A percentile compares a stretch with the other conserved stretches of the same genome.
Evolutionary conservation across 2,888 invertebrate genomes (phyloP).

Genomic region (Synanthedon tipuliformis): DNA sequence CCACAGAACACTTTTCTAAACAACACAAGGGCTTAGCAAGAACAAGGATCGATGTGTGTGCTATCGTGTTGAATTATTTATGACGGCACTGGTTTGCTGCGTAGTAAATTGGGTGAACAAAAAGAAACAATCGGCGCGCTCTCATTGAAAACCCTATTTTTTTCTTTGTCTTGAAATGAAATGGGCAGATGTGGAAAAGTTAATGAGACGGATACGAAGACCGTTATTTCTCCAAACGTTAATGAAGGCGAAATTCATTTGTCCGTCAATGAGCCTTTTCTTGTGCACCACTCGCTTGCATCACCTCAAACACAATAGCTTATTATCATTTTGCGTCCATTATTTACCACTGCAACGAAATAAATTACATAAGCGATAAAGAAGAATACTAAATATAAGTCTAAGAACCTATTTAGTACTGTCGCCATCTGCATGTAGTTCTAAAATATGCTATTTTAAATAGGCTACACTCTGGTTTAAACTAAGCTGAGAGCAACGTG

Average conservation of each 20-base stretch:
- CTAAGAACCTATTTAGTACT: too few relatives aligned
- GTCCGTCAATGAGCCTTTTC: conserved; percentile 9
- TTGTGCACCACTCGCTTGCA: conserved; percentile 6
- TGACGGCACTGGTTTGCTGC: conserved; percentile 45
- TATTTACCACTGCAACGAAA: too few relatives aligned
- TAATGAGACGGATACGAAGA: conserved; percentile 19
- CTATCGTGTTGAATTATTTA: conserved; percentile 58
- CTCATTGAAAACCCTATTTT: conserved; percentile 35
- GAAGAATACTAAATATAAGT: too few relatives aligned
- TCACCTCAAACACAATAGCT: not conserved
- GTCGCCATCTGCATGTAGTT: too few relatives aligned
- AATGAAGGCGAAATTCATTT: conserved; percentile 21
- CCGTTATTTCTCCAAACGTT: conserved; percentile 25
- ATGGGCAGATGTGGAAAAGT: conserved; percentile 18
- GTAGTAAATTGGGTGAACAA: conserved; percentile 54
- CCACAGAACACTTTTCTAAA: conserved; percentile 25
- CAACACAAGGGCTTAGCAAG: conserved; percentile 45
- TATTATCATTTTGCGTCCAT: too few relatives aligned
- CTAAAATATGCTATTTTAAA: too few relatives aligned
- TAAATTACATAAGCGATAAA: too few relatives aligned
- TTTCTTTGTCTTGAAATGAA: conserved; percentile 34
- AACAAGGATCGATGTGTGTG: conserved; percentile 39
- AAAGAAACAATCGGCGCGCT: conserved; percentile 29
- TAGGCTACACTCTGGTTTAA: too few relatives aligned
- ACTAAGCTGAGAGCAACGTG: too few relatives aligned